Conservation (phyloP, 2,113 vertebrate genomes). For the Cromileptes altivelis region DNA sequence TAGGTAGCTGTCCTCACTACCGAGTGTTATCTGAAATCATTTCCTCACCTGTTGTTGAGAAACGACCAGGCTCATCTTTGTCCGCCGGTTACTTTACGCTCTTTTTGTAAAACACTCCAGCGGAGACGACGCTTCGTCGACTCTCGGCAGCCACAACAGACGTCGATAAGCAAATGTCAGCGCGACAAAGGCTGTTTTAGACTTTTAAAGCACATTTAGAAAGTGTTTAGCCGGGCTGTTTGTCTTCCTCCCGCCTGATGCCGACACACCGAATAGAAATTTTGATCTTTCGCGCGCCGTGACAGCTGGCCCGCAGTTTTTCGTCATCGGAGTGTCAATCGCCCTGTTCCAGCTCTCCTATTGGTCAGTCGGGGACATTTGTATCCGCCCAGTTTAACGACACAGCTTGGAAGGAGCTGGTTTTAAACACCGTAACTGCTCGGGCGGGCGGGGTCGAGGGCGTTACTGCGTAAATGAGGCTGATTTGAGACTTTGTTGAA, state of each 20-base stretch:
- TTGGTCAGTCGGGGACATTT: slow-evolving; percentile 48
- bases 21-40: background rate
- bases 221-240: background rate
- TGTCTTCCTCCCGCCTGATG: slow-evolving; percentile 81
- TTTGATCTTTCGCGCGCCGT: slow-evolving; percentile 85
- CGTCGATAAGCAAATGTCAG: background rate
- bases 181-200: slow-evolving; percentile 10
- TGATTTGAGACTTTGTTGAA: background rate
- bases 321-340: slow-evolving; percentile 65
- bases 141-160: slow-evolving; percentile 1
- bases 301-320: slow-evolving; percentile 65
- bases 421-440: background rate
- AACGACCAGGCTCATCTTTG: slow-evolving; percentile 80
- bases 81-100: slow-evolving; percentile 36
- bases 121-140: slow-evolving; percentile 4
- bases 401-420: background rate
- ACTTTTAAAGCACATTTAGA: slow-evolving; percentile 31
- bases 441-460: slow-evolving; percentile 30
- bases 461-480: background rate
- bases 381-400: slow-evolving; percentile 44
- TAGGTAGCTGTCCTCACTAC: background rate
- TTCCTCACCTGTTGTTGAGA: slow-evolving; percentile 78
- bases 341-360: slow-evolving; percentile 28
- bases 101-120: slow-evolving; percentile 5
- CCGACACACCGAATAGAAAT: slow-evolving; percentile 13